phyloP scores from a whole-genome alignment of 2,888 invertebrate genomes.

The Cheilosia scutellata region DNA sequence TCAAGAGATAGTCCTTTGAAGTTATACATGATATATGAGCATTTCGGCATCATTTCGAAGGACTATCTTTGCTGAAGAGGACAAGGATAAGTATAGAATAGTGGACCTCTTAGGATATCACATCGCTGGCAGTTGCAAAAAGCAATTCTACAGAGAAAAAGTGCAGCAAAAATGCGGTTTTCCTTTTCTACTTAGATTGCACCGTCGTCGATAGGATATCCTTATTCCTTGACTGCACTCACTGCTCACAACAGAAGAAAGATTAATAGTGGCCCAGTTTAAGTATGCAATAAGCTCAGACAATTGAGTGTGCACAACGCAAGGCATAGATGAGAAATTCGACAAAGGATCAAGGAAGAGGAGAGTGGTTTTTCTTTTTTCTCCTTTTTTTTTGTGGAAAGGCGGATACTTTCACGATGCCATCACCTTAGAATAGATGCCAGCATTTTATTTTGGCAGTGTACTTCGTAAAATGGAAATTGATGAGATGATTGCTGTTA shows the following conservation, averaged over 20 bases:
- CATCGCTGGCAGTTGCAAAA: conserved; percentile 29
- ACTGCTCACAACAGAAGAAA: conserved; percentile 57
- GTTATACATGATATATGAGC: conserved; percentile 37
- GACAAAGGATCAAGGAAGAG: conserved; percentile 53
- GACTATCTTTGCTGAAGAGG: conserved; percentile 12
- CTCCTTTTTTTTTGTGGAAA: neutral
- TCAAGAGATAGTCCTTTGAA: conserved; percentile 33
- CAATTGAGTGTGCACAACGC: conserved; percentile 59
- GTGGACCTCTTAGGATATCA: conserved; percentile 35
- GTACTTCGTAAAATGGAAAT: conserved; percentile 42
- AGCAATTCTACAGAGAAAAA: neutral
- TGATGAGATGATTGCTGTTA: conserved; percentile 49
- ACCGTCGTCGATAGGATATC: conserved; percentile 23
- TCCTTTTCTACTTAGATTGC: neutral
- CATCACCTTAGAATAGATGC: conserved; percentile 21
- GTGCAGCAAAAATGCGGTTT: conserved; percentile 15
- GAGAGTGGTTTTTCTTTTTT: neutral
- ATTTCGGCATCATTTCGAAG: conserved; percentile 31
- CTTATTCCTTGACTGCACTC: conserved; percentile 29
- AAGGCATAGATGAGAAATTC: conserved; percentile 39
- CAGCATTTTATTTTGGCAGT: conserved; percentile 51
- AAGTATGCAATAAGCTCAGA: conserved; percentile 74
- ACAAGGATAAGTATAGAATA: conserved; percentile 34
- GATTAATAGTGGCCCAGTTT: conserved; percentile 69
- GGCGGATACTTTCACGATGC: conserved; percentile 37